phyloP scores from a whole-genome alignment of 2,888 invertebrate genomes.

The Junonia oenone region DNA sequence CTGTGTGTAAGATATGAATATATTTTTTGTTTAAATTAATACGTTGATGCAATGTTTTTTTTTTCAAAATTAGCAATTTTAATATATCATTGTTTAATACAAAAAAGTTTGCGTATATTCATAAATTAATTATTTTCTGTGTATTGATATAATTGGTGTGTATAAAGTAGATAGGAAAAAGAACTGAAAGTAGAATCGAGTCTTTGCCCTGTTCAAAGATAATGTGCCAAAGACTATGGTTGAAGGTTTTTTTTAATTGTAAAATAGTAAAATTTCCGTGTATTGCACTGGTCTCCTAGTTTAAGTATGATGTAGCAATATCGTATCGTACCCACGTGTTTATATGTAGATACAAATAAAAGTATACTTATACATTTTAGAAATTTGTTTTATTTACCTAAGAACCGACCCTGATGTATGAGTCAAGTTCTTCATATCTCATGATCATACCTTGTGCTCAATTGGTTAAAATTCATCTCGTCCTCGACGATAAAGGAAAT shows the following conservation, averaged over 20 bases:
- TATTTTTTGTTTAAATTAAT: not conserved
- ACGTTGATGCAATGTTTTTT: not conserved
- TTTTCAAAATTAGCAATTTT: not conserved
- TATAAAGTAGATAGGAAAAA: slow-evolving; percentile 55
- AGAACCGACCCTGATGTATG: not conserved
- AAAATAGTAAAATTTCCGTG: slow-evolving; percentile 48
- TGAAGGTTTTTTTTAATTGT: slow-evolving; percentile 57
- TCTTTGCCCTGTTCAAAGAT: slow-evolving; percentile 77
- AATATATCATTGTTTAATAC: not conserved
- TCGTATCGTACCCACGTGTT: slow-evolving; percentile 67
- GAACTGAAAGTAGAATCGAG: slow-evolving; percentile 67
- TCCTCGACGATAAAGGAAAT: too few relatives aligned
- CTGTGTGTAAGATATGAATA: not conserved
- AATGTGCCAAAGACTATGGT: slow-evolving; percentile 77
- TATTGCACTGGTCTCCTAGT: slow-evolving; percentile 74
- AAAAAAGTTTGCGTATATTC: not conserved
- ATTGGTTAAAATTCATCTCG: not conserved
- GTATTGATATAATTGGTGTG: slow-evolving; percentile 31
- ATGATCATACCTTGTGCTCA: too few relatives aligned
- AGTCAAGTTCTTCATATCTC: too few relatives aligned
- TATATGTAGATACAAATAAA: slow-evolving; percentile 75
- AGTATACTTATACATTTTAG: slow-evolving; percentile 66
- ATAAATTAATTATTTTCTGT: slow-evolving; percentile 1
- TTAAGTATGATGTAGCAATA: slow-evolving; percentile 68
- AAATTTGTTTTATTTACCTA: slow-evolving; percentile 33